Evolutionary conservation across 2,113 vertebrate species (phyloP).

Genomic region (Oncorhynchus keta): DNA sequence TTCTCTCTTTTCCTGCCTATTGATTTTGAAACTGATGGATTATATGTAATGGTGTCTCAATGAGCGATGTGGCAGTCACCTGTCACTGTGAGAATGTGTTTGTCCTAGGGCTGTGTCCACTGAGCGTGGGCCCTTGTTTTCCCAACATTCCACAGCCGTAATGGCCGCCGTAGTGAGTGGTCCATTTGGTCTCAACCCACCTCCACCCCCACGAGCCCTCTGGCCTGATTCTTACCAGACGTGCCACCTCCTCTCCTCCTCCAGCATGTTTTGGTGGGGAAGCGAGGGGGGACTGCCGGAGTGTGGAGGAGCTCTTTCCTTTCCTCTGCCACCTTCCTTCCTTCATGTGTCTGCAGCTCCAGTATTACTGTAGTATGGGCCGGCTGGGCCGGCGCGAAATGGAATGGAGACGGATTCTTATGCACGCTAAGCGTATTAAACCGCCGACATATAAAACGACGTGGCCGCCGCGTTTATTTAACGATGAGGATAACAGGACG

Average conservation of each 20-base stretch:
- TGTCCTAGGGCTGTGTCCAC: too few species aligned
- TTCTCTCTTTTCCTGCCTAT: too few species aligned
- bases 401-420: conserved; percentile 7
- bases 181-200: background rate
- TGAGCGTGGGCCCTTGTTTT: background rate
- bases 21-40: too few species aligned
- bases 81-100: too few species aligned
- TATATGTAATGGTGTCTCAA: too few species aligned
- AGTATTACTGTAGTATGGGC: too few species aligned
- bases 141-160: conserved; percentile 24
- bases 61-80: too few species aligned
- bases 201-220: conserved; percentile 17
- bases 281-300: conserved; percentile 21
- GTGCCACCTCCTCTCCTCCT: conserved; percentile 11
- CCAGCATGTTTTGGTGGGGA: conserved; percentile 63
- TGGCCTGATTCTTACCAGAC: conserved; percentile 44
- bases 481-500: conserved; percentile 6
- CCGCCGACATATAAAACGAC: background rate
- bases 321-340: background rate
- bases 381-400: background rate
- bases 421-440: conserved; percentile 12
- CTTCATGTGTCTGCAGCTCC: background rate
- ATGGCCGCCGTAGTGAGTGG: conserved; percentile 12
- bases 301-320: conserved; percentile 8
- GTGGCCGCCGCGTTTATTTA: conserved; percentile 31